These are phyloP conservation scores for Melanostoma scalare DNA, from an alignment of 2,888 invertebrate genomes.

Conservation along the genomic window DNA sequence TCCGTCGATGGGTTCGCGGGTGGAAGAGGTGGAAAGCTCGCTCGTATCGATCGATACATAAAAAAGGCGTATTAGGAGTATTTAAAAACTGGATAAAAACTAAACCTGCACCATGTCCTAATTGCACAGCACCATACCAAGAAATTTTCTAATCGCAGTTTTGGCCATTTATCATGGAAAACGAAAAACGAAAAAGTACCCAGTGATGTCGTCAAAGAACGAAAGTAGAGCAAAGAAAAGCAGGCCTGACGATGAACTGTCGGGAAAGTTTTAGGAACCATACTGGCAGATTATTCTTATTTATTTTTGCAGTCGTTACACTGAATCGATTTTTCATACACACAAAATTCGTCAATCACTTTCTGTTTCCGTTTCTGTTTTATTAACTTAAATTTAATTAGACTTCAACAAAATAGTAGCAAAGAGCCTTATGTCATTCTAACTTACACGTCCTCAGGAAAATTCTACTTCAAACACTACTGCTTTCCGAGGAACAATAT, in stretches of 20 bases:
- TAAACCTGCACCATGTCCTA: slow-evolving; percentile 23
- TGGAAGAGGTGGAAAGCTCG: slow-evolving; percentile 62
- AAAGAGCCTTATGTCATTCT: slow-evolving; percentile 13
- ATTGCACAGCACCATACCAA: neutral
- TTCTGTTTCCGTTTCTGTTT: slow-evolving; percentile 21
- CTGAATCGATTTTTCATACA: slow-evolving; percentile 69
- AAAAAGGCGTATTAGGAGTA: slow-evolving; percentile 68
- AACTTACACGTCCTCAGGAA: slow-evolving; percentile 67
- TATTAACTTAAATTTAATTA: slow-evolving; percentile 18
- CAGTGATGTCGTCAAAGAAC: too few relatives aligned
- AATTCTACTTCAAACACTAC: slow-evolving; percentile 38
- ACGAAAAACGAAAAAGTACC: neutral
- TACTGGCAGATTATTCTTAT: slow-evolving; percentile 44
- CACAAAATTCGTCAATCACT: slow-evolving; percentile 52
- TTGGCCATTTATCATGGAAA: neutral
- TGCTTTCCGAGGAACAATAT: slow-evolving; percentile 26
- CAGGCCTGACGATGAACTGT: neutral
- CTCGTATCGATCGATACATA: slow-evolving; percentile 68
- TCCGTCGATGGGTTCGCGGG: slow-evolving; percentile 26
- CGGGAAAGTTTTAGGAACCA: slow-evolving; percentile 4
- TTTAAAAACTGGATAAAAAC: slow-evolving; percentile 34
- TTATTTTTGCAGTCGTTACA: slow-evolving; percentile 63
- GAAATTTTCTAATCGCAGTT: too few relatives aligned
- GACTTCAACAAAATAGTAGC: too few relatives aligned
- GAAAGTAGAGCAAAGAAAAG: neutral